Evolutionary conservation across 2,113 vertebrate genomes (phyloP), one percentile per base, ranked within the genome.

Genomic region (Alligator mississippiensis): DNA sequence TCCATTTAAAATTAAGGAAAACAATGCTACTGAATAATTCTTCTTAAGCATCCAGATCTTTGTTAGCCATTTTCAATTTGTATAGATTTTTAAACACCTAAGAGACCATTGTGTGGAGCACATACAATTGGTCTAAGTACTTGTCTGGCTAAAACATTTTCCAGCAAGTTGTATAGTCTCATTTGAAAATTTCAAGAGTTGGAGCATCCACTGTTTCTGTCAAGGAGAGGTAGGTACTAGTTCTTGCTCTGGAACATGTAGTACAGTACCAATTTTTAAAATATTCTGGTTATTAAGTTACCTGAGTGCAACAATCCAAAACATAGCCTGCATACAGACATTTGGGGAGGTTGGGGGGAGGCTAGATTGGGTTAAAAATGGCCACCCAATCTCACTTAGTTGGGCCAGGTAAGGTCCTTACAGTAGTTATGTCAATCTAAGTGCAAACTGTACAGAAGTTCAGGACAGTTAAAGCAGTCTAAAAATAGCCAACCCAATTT

Each of bases 61-160:
- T 76, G 30, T 85, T n/a, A 62, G 77, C 85, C 64, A 54, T 58
- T 92, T 80, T 78, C 38, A 74, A 54, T 85, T 21, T 72, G 21
- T 47, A 10, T 4, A 64, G 82, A 70, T 94, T 85, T 82, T 93
- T 90, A 82, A 80, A 61, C 64, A 75, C 91, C 61, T 76, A 85
- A 85, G 74, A 55, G 74, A 94, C 88, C 75, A 74, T 93, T 84
- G 93, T 89, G 94, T 97, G 96, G 84, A 94, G 95, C 80, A 82
- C 79, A 34, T 2, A 9, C 38, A 74, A 3, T 21, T 58, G 93
- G 47, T 24, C 91, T 81, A 80, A 77, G 82, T 34, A 63, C 82
- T 24, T 19, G 25, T 28, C 80, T 90, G 78, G 34, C 85, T 59
- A 19, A 34, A 84, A 82, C 19, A 4, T 54, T 61, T 82, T 93